Conservation (phyloP, 2,888 invertebrate genomes). For the Caenorhabditis panamensis region DNA sequence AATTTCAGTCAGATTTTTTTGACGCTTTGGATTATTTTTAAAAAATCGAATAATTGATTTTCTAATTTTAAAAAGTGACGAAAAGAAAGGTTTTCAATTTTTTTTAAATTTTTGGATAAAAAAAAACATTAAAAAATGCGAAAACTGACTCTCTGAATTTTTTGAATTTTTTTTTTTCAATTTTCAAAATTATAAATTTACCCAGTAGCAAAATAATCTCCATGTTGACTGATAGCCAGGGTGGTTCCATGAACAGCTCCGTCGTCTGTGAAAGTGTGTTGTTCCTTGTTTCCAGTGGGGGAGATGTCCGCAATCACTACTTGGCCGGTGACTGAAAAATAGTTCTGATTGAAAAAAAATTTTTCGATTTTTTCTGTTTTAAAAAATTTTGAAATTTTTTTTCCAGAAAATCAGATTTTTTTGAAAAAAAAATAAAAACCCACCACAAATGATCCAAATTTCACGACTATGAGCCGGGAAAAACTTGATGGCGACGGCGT, state of each 20-base stretch:
- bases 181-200: slow-evolving; percentile 13
- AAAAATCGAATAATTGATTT: not conserved
- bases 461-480: slow-evolving; percentile 56
- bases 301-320: slow-evolving; percentile 45
- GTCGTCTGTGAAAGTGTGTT: slow-evolving; percentile 65
- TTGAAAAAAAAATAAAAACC: slow-evolving; percentile 13
- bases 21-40: not conserved
- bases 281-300: not conserved
- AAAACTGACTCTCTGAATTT: not conserved
- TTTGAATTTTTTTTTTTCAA: not conserved
- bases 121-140: too few species aligned
- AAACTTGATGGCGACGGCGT: slow-evolving; percentile 56
- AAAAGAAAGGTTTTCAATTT: not conserved
- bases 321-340: slow-evolving; percentile 62
- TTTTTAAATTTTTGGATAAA: too few species aligned
- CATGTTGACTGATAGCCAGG: slow-evolving; percentile 62
- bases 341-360: not conserved
- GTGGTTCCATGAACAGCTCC: slow-evolving; percentile 66
- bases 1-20: too few species aligned
- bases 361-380: not conserved
- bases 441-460: slow-evolving; percentile 63
- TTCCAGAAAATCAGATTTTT: too few species aligned
- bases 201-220: slow-evolving; percentile 65
- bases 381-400: not conserved
- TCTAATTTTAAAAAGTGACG: not conserved